phyloP scores from a whole-genome alignment of 64 coral and sea anemone genomes.

The Actinia equina region DNA sequence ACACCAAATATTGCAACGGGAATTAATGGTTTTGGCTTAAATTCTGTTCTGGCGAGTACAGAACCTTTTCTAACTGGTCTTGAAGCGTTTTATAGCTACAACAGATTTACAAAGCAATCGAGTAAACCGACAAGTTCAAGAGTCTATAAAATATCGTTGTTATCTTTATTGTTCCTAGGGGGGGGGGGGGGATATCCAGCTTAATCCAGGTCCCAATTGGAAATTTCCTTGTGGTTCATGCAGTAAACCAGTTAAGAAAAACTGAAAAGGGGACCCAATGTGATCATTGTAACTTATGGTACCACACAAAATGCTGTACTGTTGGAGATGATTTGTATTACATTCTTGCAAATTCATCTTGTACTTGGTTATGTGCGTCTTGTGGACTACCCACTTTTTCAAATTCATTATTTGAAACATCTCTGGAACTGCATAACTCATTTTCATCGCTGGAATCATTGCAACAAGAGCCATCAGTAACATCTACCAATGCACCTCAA shows the following conservation, averaged over 20 bases:
- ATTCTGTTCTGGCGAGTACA: no score
- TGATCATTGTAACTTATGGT: constrained; percentile 39
- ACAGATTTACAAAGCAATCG: background rate
- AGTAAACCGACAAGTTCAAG: background rate
- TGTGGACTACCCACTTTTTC: constrained; percentile 33
- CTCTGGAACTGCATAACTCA: background rate
- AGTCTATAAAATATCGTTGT: background rate
- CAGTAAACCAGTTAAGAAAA: constrained; percentile 29
- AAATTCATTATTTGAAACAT: background rate
- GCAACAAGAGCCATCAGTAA: background rate
- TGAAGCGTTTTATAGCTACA: background rate
- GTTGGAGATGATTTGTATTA: constrained; percentile 20
- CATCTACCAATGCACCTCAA: no score
- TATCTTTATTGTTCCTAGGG: background rate
- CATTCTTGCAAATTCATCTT: constrained; percentile 32
- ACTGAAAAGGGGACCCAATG: constrained; percentile 39
- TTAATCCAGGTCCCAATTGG: background rate
- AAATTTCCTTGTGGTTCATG: constrained; percentile 31
- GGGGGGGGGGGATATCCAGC: background rate
- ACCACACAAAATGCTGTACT: constrained; percentile 26
- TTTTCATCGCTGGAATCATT: background rate
- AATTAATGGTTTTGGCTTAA: no score
- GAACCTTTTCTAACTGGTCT: no score
- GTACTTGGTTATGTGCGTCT: constrained; percentile 22
- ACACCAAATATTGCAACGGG: no score